phyloP scores from a whole-genome alignment of 2,113 vertebrate species.

The Chauna torquata region DNA sequence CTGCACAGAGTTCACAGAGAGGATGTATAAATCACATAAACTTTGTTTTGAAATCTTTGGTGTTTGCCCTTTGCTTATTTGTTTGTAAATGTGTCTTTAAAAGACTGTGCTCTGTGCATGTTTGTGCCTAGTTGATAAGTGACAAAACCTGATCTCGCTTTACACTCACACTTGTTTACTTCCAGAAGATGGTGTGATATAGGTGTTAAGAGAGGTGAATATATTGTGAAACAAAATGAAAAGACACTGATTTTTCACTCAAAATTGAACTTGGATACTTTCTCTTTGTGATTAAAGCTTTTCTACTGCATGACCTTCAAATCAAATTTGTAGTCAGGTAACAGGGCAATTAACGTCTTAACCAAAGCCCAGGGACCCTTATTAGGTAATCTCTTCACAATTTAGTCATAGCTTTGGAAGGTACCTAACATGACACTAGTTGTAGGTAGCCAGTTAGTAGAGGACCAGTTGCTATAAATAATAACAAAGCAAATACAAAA shows the following conservation, averaged over 20 bases:
- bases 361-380: background rate
- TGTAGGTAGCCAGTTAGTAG: background rate
- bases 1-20: background rate
- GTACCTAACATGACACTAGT: background rate
- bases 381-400: background rate
- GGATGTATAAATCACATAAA: background rate
- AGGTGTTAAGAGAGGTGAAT: background rate
- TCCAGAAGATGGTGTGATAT: background rate
- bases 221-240: background rate
- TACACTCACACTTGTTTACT: background rate
- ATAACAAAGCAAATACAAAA: background rate
- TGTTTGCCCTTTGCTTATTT: slow-evolving; percentile 42
- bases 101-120: background rate
- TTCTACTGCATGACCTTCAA: background rate
- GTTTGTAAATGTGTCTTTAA: background rate
- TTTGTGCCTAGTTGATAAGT: background rate
- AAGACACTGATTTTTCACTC: background rate
- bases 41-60: background rate
- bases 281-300: background rate
- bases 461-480: background rate
- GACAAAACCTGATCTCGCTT: background rate
- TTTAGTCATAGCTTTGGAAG: background rate
- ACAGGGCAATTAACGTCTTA: background rate
- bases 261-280: background rate
- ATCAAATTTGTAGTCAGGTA: background rate